These are phyloP conservation scores for Harpagoxenus sublaevis DNA, from an alignment of 2,888 invertebrate species.

Conservation along the genomic window DNA sequence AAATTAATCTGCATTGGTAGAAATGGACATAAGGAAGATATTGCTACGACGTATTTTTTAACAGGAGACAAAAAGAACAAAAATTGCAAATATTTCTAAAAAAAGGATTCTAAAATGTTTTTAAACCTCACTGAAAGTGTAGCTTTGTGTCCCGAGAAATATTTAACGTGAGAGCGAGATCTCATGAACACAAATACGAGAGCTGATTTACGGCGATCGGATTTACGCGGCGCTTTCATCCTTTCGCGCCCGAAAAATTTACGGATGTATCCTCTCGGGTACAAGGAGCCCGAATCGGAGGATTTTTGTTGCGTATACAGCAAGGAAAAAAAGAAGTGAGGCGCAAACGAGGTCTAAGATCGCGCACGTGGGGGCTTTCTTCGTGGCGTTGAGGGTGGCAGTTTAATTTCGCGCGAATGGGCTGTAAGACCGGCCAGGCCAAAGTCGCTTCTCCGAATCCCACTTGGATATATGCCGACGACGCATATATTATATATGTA, in stretches of 20 bases:
- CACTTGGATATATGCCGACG: not conserved
- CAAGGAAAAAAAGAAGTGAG: not conserved
- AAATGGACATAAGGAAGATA: not conserved
- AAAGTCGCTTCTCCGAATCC: slow-evolving; percentile 21
- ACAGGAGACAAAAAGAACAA: no score
- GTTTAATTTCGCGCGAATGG: slow-evolving; percentile 71
- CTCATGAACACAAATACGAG: not conserved
- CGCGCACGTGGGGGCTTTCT: not conserved
- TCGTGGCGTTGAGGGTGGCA: slow-evolving; percentile 71
- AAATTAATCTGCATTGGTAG: no score
- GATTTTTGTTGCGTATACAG: not conserved
- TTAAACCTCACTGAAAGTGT: not conserved
- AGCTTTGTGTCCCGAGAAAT: not conserved
- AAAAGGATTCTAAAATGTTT: not conserved
- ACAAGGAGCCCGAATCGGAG: not conserved
- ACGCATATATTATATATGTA: not conserved
- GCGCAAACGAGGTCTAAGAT: slow-evolving; percentile 27
- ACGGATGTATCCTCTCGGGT: slow-evolving; percentile 4
- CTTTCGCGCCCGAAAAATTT: slow-evolving; percentile 7
- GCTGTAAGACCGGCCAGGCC: slow-evolving; percentile 63
- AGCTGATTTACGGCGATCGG: slow-evolving; percentile 2
- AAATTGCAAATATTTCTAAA: not conserved
- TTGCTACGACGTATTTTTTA: not conserved
- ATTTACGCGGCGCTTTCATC: slow-evolving; percentile 13
- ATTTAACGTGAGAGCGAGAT: not conserved